Evolutionary conservation across 2,113 vertebrate species (phyloP), one percentile per base, ranked within the genome.

Genomic region (Nothobranchius kuhntae): DNA sequence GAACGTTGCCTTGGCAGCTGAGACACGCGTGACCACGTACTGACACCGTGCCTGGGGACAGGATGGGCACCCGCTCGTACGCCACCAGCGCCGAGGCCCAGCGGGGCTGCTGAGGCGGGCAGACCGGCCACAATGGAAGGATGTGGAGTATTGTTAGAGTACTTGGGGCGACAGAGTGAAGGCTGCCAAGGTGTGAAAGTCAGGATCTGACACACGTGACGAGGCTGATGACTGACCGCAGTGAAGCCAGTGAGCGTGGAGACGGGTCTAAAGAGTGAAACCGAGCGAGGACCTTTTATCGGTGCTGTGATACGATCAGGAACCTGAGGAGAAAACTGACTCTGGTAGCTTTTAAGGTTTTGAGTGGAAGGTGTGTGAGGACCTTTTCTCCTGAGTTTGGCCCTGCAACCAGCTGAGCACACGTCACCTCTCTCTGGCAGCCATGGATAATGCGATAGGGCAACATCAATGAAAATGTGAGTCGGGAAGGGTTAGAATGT

Each of bases 131-230:
- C 91, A 91, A 91, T 90, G 46, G 86, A 64, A 91, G 89, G 91
- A 92, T 91, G 87, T 79, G 42, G 76, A 3, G 75, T 88, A 89
- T 91, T 92, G 80, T 89, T 89, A 76, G 84, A 78, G 72, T 68
- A 64, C 36, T 17, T 50, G 53, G 62, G 58, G 75, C 63, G 58
- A 60, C 0, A 55, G 64, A 60, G 82, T 44, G 60, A 75, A 67
- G 73, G 70, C 76, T 70, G 69, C 70, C 68, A 14, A 67, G 77
- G 66, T 77, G 80, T 46, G 9, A 82, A 68, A 38, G 13, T 71
- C 65, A 62, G 2, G 64, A 57, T 65, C 60, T 74, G 83, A 86
- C 83, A 75, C 86, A 84, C 83, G 82, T 80, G 87, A 86, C 65
- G 68, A 73, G 73, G 64, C 61, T 65, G 86, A 80, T 86, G 87